Conservation (phyloP, 2,113 vertebrate genomes). For the Delphinapterus leucas region DNA sequence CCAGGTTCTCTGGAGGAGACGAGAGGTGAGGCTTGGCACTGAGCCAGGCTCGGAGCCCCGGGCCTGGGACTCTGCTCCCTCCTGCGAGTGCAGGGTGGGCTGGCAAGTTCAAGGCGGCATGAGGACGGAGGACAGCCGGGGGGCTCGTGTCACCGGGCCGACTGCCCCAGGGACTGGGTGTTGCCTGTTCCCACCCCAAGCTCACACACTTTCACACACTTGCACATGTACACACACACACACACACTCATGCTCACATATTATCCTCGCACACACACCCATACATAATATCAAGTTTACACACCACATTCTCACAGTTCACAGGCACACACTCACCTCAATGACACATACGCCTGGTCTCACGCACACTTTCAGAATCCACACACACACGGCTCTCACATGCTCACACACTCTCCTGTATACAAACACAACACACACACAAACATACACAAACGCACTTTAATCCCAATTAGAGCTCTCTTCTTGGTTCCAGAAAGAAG, state of each 20-base stretch:
- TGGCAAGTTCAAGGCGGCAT: not conserved
- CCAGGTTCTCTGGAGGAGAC: not conserved
- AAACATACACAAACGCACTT: too few relatives aligned
- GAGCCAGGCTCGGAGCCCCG: not conserved
- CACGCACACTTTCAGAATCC: not conserved
- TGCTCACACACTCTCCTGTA: not conserved
- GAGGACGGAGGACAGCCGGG: not conserved
- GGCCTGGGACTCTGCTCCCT: fast-evolving
- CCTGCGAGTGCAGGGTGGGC: fast-evolving
- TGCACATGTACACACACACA: not conserved
- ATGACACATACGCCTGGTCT: not conserved
- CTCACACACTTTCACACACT: not conserved
- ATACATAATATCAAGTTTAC: not conserved
- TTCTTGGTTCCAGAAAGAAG: not conserved
- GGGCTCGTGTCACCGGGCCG: not conserved
- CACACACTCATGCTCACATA: not conserved
- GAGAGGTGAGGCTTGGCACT: fast-evolving
- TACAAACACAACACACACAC: not conserved
- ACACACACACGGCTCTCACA: not conserved
- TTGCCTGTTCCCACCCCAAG: not conserved
- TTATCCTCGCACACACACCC: not conserved
- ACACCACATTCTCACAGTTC: not conserved
- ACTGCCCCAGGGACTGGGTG: not conserved
- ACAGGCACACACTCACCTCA: not conserved
- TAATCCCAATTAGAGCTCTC: not conserved